phyloP scores from a whole-genome alignment of 2,888 invertebrate genomes.

The Sesia bembeciformis region DNA sequence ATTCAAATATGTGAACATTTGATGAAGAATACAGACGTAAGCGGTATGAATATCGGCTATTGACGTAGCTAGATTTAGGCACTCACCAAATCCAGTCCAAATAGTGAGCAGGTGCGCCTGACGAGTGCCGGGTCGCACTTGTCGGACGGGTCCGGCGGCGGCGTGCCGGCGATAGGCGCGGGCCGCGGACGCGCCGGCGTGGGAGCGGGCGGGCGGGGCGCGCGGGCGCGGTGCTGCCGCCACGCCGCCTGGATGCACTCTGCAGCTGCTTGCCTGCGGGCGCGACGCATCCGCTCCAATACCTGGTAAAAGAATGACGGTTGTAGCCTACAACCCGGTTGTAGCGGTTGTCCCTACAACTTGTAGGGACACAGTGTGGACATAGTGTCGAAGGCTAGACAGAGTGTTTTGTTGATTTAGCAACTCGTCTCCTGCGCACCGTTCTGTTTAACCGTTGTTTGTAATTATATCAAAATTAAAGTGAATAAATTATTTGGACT shows the following conservation, averaged over 20 bases:
- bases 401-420: too few species aligned
- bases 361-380: too few species aligned
- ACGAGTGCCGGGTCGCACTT: conserved; percentile 92
- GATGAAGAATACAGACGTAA: neutral
- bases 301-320: too few species aligned
- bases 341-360: too few species aligned
- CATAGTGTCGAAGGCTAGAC: too few species aligned
- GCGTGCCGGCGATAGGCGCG: conserved; percentile 92
- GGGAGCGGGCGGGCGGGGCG: conserved; percentile 18
- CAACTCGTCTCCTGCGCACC: too few species aligned
- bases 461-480: too few species aligned
- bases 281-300: conserved; percentile 86
- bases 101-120: conserved; percentile 91
- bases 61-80: neutral
- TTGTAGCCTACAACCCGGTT: too few species aligned
- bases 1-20: too few species aligned
- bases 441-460: too few species aligned
- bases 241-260: conserved; percentile 89
- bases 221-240: conserved; percentile 84
- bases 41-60: neutral
- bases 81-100: conserved; percentile 89
- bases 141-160: conserved; percentile 88
- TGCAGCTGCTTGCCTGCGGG: conserved; percentile 86
- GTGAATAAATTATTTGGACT: too few species aligned
- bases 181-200: conserved; percentile 84